phyloP scores from a whole-genome alignment of 2,797 vertebrate species.

The Prionace glauca region DNA sequence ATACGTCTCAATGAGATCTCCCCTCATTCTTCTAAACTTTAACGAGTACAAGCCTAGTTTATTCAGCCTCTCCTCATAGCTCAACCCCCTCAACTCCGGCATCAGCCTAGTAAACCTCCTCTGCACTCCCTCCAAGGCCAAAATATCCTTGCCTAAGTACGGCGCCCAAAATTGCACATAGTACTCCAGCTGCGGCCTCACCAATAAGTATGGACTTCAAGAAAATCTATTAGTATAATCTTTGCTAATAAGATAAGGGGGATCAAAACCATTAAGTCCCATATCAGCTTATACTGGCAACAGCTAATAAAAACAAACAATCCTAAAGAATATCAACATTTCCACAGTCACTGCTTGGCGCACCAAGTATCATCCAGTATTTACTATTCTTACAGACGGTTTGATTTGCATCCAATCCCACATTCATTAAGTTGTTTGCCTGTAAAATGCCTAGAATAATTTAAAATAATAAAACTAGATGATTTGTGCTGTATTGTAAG shows the following conservation, averaged over 20 bases:
- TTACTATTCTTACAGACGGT: not conserved
- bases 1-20: too few relatives aligned
- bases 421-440: not conserved
- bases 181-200: too few relatives aligned
- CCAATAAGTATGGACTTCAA: not conserved
- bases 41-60: too few relatives aligned
- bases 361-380: not conserved
- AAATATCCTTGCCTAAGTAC: too few relatives aligned
- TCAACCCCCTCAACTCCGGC: too few relatives aligned
- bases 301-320: not conserved
- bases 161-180: too few relatives aligned
- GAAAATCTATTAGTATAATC: not conserved
- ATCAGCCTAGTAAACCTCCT: too few relatives aligned
- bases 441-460: not conserved
- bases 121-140: too few relatives aligned
- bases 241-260: not conserved
- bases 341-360: not conserved
- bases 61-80: too few relatives aligned
- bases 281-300: not conserved
- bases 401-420: not conserved
- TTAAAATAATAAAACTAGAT: not conserved
- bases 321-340: not conserved
- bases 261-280: not conserved
- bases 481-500: not conserved
- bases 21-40: too few relatives aligned